Base-by-base conservation (phyloP, 1,140 invertebrate genomes). In the Brachystomella parvula region DNA sequence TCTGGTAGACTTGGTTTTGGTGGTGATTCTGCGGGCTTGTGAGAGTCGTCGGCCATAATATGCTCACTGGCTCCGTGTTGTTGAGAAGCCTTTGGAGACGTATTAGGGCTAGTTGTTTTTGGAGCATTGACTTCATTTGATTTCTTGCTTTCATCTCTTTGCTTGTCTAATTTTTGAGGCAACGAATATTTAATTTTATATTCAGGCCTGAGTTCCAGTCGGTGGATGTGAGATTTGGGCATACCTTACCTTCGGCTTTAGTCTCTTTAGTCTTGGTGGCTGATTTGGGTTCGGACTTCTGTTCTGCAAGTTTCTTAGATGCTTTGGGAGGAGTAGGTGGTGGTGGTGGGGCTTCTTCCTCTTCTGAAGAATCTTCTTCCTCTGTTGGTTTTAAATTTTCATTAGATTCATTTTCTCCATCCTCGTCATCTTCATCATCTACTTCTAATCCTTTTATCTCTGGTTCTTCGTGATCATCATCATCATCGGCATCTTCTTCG, bases 341-440 rank as follows among this genome's bases (percentile, higher is more conserved):
- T 17, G 24, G 35, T 32, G 44, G 12, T 53, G 32, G n/a, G 19
- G 24, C 62, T 32, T 61, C 56, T 44, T 69, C 62, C 61, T 60
- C 61, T 53, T 71, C 64, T 64, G 58, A 67, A 57, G 67, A 64
- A 24, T 44, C 63, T 67, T 69, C 63, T 31, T 47, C 31, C 15
- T 73, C 70, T 53, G 74, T 70, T 17, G 33, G 21, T 2, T 3
- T 47, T 19, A 15, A 6, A 17, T 6, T 17, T 53, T 33, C 32
- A 63, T 9, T 47, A 19, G 3, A 2, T 32, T 49, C 32, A 61
- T 56, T 44, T 26, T 63, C 66, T 21, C 32, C 58, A 2, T 28
- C 49, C 47, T 61, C 60, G 71, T 78, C 77, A 61, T 77, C 75
- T 31, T 73, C 66, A 32, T 77, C 76, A 26, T 74, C 72, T 21